Conservation (phyloP, 1,140 invertebrate species). For the Bradysia coprophila region DNA sequence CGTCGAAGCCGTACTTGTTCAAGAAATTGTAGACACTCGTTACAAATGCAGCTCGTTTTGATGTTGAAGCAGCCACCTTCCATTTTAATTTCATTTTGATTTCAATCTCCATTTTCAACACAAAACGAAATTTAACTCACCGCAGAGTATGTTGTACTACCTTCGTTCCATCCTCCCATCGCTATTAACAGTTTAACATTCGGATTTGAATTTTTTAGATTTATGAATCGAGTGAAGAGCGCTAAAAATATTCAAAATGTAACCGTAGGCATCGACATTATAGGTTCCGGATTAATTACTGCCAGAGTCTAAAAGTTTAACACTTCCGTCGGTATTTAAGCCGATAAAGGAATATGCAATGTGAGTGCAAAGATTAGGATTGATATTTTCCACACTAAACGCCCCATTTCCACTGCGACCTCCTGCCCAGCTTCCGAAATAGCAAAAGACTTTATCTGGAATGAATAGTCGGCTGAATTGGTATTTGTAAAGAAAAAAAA, state of each 20-base stretch:
- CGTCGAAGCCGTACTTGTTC: conserved; percentile 41
- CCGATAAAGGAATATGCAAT: conserved; percentile 46
- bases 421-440: conserved; percentile 46
- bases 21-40: conserved; percentile 31
- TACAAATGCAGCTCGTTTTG: conserved; percentile 31
- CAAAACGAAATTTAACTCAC: too few species aligned
- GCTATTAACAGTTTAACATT: conserved; percentile 48
- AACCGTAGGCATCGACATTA: not conserved
- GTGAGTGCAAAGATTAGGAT: conserved; percentile 44
- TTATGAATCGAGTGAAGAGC: conserved; percentile 28
- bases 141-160: conserved; percentile 25
- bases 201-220: conserved; percentile 33
- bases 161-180: conserved; percentile 53
- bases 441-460: conserved; percentile 37
- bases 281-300: not conserved
- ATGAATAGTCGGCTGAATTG: too few species aligned
- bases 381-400: conserved; percentile 38
- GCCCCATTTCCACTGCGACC: conserved; percentile 38
- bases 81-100: too few species aligned
- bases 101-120: too few species aligned
- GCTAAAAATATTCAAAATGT: conserved; percentile 15
- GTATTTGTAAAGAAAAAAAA: too few species aligned
- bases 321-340: conserved; percentile 21
- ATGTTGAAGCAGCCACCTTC: conserved; percentile 20
- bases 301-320: conserved; percentile 33